Percentiles rank a stretch among this genome's conserved stretches.
phyloP scores from a whole-genome alignment of 2,113 vertebrate species.

The Circaetus gallicus region DNA sequence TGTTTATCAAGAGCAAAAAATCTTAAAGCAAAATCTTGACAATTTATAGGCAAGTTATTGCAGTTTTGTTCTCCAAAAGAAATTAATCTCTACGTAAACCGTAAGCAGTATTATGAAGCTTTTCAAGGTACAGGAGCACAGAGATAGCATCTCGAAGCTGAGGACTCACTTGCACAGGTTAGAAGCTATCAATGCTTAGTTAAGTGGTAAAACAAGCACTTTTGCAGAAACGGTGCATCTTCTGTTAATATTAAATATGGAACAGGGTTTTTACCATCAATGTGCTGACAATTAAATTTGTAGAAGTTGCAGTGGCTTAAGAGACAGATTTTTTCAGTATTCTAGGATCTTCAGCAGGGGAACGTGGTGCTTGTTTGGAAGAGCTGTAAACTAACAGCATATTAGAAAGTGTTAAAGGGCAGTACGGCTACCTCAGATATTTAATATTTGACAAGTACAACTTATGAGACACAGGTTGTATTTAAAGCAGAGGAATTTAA shows the following conservation, averaged over 20 bases:
- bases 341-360: background rate
- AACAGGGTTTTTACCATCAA: background rate
- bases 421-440: accelerated
- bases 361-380: background rate
- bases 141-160: background rate
- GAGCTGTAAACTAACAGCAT: background rate
- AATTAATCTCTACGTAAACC: background rate
- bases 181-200: background rate
- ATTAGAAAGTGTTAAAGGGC: background rate
- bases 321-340: background rate
- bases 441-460: background rate
- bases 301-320: background rate
- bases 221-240: background rate
- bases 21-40: background rate
- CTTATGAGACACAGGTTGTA: accelerated
- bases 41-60: background rate
- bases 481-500: background rate
- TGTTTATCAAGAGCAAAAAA: background rate
- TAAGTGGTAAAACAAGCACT: background rate
- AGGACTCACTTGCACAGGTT: background rate
- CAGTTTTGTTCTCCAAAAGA: background rate
- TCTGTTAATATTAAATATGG: accelerated
- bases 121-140: background rate
- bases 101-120: accelerated
- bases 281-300: background rate